A percentile compares a stretch with the other conserved stretches of the same genome.
Evolutionary conservation across 2,113 vertebrate species (phyloP).

Genomic region (Noctilio leporinus): DNA sequence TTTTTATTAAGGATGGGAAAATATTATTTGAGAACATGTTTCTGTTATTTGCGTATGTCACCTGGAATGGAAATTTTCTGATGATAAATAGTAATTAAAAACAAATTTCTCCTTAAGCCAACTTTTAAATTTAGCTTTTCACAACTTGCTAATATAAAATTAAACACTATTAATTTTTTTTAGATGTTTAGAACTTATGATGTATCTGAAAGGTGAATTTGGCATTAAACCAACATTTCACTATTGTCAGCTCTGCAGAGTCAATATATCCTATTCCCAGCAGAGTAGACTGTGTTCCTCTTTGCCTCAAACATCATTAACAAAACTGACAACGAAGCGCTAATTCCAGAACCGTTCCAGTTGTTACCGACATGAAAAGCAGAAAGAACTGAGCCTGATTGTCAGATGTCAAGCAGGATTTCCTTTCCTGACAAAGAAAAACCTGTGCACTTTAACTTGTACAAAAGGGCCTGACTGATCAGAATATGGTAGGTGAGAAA

Average conservation of each 20-base stretch:
- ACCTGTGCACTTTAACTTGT: neutral
- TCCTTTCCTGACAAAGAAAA: neutral
- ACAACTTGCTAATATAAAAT: neutral
- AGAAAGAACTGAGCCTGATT: neutral
- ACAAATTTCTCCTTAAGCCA: neutral
- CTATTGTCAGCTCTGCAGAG: slow-evolving; percentile 1
- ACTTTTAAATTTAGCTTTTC: slow-evolving; percentile 17
- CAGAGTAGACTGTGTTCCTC: slow-evolving; percentile 13
- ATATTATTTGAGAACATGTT: neutral
- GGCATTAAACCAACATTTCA: slow-evolving; percentile 21
- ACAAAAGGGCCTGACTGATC: neutral
- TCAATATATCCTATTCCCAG: slow-evolving; percentile 8
- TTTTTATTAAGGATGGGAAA: neutral
- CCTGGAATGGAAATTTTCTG: neutral
- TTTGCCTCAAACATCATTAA: slow-evolving; percentile 24
- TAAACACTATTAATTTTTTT: neutral
- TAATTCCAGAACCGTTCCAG: slow-evolving; percentile 10
- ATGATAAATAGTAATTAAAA: neutral
- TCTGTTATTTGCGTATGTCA: neutral
- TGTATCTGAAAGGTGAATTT: slow-evolving; percentile 27
- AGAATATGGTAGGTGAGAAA: neutral
- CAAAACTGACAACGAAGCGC: neutral
- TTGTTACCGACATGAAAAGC: neutral
- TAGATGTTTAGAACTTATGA: slow-evolving; percentile 17
- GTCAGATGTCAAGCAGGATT: slow-evolving; percentile 14